Percentiles rank a stretch among this genome's conserved stretches.
These are phyloP conservation scores for Pygmarrhopalites habei DNA, from an alignment of 1,140 invertebrate genomes.

Conservation along the genomic window DNA sequence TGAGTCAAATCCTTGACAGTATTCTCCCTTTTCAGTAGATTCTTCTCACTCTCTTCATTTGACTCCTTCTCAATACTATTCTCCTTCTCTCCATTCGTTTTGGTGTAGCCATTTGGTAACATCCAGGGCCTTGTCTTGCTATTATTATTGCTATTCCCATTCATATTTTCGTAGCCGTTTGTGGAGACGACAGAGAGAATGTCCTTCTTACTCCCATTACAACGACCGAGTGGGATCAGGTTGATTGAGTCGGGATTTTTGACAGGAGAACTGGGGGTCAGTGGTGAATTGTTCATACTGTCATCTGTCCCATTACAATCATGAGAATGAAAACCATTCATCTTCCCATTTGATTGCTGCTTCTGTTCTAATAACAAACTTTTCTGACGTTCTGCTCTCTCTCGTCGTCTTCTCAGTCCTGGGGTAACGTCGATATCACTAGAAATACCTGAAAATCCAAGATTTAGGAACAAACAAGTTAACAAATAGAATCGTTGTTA, in stretches of 20 bases:
- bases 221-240: conserved; percentile 26
- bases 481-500: no score
- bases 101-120: conserved; percentile 40
- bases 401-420: conserved; percentile 60
- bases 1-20: conserved; percentile 80
- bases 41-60: conserved; percentile 29
- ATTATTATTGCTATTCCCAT: conserved; percentile 48
- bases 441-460: conserved; percentile 24
- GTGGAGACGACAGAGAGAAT: conserved; percentile 30
- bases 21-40: conserved; percentile 59
- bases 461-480: no score
- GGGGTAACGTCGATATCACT: conserved; percentile 64
- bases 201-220: conserved; percentile 30
- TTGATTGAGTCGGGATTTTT: conserved; percentile 41
- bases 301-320: conserved; percentile 12
- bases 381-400: conserved; percentile 69
- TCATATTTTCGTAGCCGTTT: conserved; percentile 26
- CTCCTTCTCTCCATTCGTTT: conserved; percentile 31
- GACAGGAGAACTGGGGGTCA: conserved; percentile 13
- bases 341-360: conserved; percentile 38
- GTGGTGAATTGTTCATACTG: conserved; percentile 2
- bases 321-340: conserved; percentile 20
- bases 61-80: conserved; percentile 18
- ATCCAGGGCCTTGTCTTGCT: conserved; percentile 58
- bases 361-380: conserved; percentile 69